A percentile compares a stretch with the other conserved stretches of the same genome.
phyloP scores from a whole-genome alignment of 1,140 invertebrate genomes.

The Myzus persicae region DNA sequence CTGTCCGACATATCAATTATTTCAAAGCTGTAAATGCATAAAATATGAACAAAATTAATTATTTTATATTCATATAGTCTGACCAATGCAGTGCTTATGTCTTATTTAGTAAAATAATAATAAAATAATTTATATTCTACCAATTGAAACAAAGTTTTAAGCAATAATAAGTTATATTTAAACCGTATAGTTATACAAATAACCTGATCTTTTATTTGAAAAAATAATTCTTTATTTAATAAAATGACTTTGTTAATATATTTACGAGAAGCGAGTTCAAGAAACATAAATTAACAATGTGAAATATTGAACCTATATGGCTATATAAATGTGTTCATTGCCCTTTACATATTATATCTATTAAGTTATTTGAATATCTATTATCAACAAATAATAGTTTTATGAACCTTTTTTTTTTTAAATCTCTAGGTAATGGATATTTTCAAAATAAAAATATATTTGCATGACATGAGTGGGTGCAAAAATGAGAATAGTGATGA shows the following conservation, averaged over 20 bases:
- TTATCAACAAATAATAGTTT: not conserved
- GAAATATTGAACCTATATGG: not conserved
- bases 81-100: not conserved
- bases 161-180: not conserved
- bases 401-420: not conserved
- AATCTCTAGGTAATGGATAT: not conserved
- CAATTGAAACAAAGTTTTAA: not conserved
- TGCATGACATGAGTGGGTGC: not conserved
- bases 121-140: too few relatives aligned
- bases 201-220: not conserved
- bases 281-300: not conserved
- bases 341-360: not conserved
- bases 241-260: not conserved
- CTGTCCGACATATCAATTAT: not conserved
- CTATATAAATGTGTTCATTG: not conserved
- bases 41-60: not conserved
- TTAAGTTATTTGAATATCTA: not conserved
- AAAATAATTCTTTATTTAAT: not conserved
- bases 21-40: not conserved
- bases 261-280: not conserved
- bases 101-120: not conserved
- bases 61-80: not conserved
- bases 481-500: not conserved
- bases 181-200: not conserved
- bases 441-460: not conserved